Evolutionary conservation across 2,888 invertebrate genomes (phyloP), one percentile per base, ranked within the genome.

Genomic region (Fragum fragum): DNA sequence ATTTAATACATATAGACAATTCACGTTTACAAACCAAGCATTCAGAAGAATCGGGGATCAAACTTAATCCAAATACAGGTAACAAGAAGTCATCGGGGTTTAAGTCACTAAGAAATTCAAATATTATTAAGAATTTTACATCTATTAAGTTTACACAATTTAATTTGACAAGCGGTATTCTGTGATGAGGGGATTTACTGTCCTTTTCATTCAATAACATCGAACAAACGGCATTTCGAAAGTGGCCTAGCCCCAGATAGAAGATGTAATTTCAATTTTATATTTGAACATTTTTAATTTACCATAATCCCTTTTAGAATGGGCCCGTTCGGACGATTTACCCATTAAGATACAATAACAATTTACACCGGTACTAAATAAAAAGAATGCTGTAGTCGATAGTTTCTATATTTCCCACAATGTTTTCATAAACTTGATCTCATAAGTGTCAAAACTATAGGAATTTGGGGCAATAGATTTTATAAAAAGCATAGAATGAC

Each of bases 81-180:
- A 53, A 59, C 42, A 18, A 2, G 26, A 61, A 61, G 66, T 42
- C 66, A 42, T 39, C 68, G 61, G 70, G 81, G 81, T 76, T 85
- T 81, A 76, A 36, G 57, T 28, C 61, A 61, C 71, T 80, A 73
- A 82, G 68, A 70, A 71, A 70, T 77, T 73, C 77, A 82, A 85
- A 85, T 78, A 85, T 77, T 82, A 80, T 85, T 82, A 80, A 82
- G 78, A 85, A 85, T 82, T 85, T 78, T 59, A 80, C 85, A 85
- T 85, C 76, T 79, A 74, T 77, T 77, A 55, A 81, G 79, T 85
- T 81, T 85, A 59, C 69, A 55, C 71, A 77, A 71, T 79, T 85
- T 85, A 85, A 85, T 81, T 79, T 85, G 85, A 85, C 81, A 85
- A 77, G 74, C 75, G 76, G 76, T 79, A 69, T 76, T 42, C 66